Conservation (phyloP, 2,888 invertebrate species). For the Antitype chi region DNA sequence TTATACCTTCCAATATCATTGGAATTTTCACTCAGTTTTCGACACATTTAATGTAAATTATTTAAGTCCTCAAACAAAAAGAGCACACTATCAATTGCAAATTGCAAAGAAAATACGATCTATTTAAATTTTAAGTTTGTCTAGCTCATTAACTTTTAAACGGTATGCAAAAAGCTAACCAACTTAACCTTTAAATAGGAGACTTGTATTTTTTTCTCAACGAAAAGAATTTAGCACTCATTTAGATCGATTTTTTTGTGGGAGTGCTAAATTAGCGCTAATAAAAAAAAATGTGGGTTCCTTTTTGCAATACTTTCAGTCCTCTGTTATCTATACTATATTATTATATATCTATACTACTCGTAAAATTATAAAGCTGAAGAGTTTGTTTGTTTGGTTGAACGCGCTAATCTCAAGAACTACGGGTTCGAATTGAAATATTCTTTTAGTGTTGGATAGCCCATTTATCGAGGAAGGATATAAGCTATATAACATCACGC, state of each 20-base stretch:
- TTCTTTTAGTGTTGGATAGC: too few relatives aligned
- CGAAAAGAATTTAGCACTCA: slow-evolving; percentile 12
- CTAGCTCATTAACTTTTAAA: slow-evolving; percentile 38
- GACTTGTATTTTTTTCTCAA: slow-evolving; percentile 23
- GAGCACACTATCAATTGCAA: neutral
- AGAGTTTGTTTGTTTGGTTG: too few relatives aligned
- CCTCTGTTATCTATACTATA: too few relatives aligned
- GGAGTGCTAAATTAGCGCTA: neutral
- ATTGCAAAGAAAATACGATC: slow-evolving; percentile 2
- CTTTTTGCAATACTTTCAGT: neutral
- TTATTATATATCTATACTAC: too few relatives aligned
- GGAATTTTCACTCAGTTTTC: neutral
- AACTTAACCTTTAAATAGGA: slow-evolving; percentile 31
- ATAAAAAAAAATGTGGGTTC: neutral
- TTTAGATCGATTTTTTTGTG: slow-evolving; percentile 35
- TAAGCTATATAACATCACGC: too few relatives aligned
- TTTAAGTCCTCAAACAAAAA: slow-evolving; percentile 10
- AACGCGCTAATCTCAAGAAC: too few relatives aligned
- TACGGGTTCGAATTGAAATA: too few relatives aligned
- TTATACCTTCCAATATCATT: neutral
- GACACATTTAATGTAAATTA: neutral
- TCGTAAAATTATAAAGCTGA: too few relatives aligned
- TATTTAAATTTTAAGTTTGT: slow-evolving; percentile 25
- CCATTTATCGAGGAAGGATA: too few relatives aligned
- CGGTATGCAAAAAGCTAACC: slow-evolving; percentile 27